Evolutionary conservation across 2,113 vertebrate species (phyloP).

Genomic region (Nothoprocta pentlandii): DNA sequence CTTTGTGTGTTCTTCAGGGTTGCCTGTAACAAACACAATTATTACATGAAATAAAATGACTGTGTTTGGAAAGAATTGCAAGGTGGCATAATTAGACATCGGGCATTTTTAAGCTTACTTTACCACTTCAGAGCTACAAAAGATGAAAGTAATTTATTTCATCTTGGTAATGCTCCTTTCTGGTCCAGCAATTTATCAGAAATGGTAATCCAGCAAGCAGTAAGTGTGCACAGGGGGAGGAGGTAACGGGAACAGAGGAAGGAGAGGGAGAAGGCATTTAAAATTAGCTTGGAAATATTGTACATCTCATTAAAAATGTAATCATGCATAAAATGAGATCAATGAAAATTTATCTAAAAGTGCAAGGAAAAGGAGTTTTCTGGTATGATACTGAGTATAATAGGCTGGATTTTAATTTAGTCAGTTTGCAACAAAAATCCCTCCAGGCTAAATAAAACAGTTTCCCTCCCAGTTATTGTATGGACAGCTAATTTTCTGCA

Average conservation of each 20-base stretch:
- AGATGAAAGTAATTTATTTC: slow-evolving; percentile 83
- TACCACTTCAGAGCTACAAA: slow-evolving; percentile 58
- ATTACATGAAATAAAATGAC: slow-evolving; percentile 68
- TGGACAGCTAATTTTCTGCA: slow-evolving; percentile 87
- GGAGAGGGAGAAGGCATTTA: slow-evolving; percentile 79
- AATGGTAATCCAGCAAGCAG: slow-evolving; percentile 83
- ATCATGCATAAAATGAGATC: slow-evolving; percentile 96
- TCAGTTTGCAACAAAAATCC: slow-evolving; percentile 89
- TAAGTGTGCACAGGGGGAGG: slow-evolving; percentile 65
- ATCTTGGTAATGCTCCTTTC: slow-evolving; percentile 78
- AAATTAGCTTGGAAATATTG: slow-evolving; percentile 90
- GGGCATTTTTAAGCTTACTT: slow-evolving; percentile 79
- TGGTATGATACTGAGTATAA: slow-evolving; percentile 90
- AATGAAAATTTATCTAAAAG: slow-evolving; percentile 93
- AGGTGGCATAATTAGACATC: slow-evolving; percentile 77
- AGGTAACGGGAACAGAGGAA: slow-evolving; percentile 52
- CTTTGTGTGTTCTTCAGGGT: background rate
- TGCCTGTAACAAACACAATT: slow-evolving; percentile 51
- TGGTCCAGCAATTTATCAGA: slow-evolving; percentile 87
- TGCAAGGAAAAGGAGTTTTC: slow-evolving; percentile 89
- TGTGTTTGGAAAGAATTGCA: slow-evolving; percentile 75
- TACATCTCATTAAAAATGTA: slow-evolving; percentile 97
- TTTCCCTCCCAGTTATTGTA: slow-evolving; percentile 86
- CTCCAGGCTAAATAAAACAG: slow-evolving; percentile 87
- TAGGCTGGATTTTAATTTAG: slow-evolving; percentile 95